Evolutionary conservation across 2,888 invertebrate species (phyloP).

Genomic region (Parnassius apollo): DNA sequence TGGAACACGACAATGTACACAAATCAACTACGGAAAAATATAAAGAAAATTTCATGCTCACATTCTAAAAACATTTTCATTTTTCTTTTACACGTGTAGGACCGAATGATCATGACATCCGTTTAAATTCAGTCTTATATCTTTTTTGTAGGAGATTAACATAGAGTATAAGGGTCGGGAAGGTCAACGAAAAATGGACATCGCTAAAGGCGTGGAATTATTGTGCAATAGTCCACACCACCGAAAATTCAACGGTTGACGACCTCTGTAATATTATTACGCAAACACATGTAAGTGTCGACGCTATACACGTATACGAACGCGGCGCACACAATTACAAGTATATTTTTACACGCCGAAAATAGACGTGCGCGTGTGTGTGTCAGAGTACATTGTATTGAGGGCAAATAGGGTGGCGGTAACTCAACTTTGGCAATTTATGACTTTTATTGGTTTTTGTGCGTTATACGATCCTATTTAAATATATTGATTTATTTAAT

Average conservation of each 20-base stretch:
- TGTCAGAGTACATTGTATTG: constrained; percentile 30
- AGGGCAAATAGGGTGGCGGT: constrained; percentile 30
- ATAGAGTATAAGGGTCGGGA: constrained; percentile 16
- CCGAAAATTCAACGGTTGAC: constrained; percentile 52
- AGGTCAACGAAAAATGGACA: constrained; percentile 23
- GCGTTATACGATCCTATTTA: constrained; percentile 9
- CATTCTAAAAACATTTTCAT: constrained; percentile 15
- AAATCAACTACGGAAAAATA: not conserved
- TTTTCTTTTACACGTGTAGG: constrained; percentile 5
- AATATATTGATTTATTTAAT: not conserved
- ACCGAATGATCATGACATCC: constrained; percentile 18
- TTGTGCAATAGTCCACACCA: constrained; percentile 54
- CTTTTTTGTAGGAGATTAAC: not conserved
- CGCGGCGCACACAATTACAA: constrained; percentile 31
- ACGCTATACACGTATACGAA: constrained; percentile 36
- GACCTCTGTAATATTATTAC: constrained; percentile 41
- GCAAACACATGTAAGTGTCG: constrained; percentile 32
- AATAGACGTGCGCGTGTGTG: constrained; percentile 34
- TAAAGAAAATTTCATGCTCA: not conserved
- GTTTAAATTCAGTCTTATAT: not conserved
- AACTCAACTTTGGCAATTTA: constrained; percentile 27
- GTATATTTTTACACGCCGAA: constrained; percentile 29
- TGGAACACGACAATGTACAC: not conserved
- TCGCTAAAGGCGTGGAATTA: constrained; percentile 30
- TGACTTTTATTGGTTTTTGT: constrained; percentile 20